Percentiles rank a stretch among this genome's conserved stretches.
These are phyloP conservation scores for Sebastes elongatus DNA, from an alignment of 2,797 vertebrate genomes.

Conservation along the genomic window DNA sequence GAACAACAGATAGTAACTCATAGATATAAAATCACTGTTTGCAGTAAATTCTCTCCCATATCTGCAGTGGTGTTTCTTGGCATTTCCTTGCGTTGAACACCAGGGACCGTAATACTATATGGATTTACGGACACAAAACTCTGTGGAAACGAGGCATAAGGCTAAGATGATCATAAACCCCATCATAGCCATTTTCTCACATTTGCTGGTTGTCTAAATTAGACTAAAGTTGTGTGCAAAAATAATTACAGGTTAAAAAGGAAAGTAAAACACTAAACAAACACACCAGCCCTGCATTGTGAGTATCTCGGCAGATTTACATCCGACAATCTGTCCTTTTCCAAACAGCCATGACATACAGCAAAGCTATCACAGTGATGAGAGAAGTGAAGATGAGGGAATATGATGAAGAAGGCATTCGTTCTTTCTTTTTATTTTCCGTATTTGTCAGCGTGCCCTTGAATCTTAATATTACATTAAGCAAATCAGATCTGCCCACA, in stretches of 20 bases:
- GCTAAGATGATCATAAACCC: background rate
- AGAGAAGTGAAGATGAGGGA: background rate
- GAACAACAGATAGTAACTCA: no score
- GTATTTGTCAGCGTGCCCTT: background rate
- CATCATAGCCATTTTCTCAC: background rate
- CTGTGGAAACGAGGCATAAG: accelerated
- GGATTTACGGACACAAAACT: no score
- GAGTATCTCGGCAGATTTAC: background rate
- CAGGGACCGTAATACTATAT: no score
- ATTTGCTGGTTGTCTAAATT: background rate
- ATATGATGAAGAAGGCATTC: background rate
- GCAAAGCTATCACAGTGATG: slow-evolving; percentile 3
- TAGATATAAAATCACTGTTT: no score
- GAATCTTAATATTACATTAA: background rate
- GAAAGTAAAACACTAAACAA: background rate
- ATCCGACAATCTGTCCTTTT: background rate
- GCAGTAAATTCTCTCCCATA: no score
- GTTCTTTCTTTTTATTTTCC: background rate
- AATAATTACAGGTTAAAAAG: background rate
- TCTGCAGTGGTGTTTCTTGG: no score
- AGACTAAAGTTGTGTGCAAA: background rate
- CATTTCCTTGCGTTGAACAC: no score
- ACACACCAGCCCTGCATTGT: background rate
- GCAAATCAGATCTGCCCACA: background rate
- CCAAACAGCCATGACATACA: background rate